Conservation (phyloP, 2,113 vertebrate genomes). For the Pluvialis apricaria region DNA sequence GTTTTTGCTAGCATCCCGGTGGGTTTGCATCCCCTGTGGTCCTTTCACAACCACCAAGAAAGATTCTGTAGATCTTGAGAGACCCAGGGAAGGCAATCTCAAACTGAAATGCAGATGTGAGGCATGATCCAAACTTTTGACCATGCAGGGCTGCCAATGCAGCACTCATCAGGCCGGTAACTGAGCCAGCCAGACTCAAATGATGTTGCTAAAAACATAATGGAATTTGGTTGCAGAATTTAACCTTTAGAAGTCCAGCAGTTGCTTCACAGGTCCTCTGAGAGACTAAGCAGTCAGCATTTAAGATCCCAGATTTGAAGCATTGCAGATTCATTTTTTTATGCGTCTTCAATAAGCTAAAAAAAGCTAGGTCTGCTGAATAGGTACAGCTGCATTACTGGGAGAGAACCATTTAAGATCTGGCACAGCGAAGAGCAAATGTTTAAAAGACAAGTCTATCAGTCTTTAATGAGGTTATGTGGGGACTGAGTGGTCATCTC, state of each 20-base stretch:
- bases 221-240: neutral
- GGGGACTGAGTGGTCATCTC: slow-evolving; percentile 41
- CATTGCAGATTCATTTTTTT: neutral
- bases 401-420: slow-evolving; percentile 31
- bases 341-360: slow-evolving; percentile 7
- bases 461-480: slow-evolving; percentile 41
- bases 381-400: slow-evolving; percentile 1
- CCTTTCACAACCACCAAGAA: neutral
- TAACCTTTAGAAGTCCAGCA: neutral
- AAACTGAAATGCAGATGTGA: neutral
- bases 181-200: neutral
- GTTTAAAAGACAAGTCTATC: slow-evolving; percentile 27
- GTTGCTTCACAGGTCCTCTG: neutral
- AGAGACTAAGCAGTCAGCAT: neutral
- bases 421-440: slow-evolving; percentile 26
- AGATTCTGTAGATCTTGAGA: neutral
- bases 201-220: neutral
- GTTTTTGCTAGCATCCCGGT: neutral
- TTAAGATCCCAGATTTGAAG: neutral
- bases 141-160: neutral
- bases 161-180: neutral
- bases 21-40: neutral
- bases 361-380: slow-evolving; percentile 18
- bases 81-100: neutral
- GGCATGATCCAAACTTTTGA: neutral